Conservation (phyloP, 2,797 vertebrate species). For the Pitangus sulphuratus region DNA sequence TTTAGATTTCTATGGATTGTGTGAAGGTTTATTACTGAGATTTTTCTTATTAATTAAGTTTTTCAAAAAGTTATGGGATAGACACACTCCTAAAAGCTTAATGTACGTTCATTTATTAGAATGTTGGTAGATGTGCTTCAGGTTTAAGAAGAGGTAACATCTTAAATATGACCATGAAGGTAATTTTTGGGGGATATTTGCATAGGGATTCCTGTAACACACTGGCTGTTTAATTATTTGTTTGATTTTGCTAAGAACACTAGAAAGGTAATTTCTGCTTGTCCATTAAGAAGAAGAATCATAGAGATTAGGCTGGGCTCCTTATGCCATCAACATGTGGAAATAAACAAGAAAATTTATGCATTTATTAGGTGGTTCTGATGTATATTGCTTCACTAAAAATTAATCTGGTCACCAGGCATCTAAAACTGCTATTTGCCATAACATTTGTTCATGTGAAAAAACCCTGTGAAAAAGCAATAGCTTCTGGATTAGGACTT, state of each 20-base stretch:
- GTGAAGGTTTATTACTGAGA: neutral
- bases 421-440: neutral
- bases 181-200: neutral
- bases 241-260: neutral
- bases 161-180: neutral
- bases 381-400: neutral
- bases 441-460: neutral
- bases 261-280: neutral
- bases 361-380: neutral
- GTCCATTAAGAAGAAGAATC: neutral
- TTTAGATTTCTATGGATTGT: neutral
- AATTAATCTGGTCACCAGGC: neutral
- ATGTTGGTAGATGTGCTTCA: neutral
- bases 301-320: neutral
- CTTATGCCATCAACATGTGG: neutral
- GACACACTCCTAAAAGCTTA: neutral
- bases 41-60: neutral
- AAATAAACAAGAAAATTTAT: neutral
- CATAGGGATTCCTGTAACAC: neutral
- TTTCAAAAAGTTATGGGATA: neutral
- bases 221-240: neutral
- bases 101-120: neutral
- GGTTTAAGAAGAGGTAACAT: neutral
- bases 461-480: neutral
- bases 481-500: neutral